phyloP scores from a whole-genome alignment of 1,140 invertebrate genomes.

The Drepana arcuata region DNA sequence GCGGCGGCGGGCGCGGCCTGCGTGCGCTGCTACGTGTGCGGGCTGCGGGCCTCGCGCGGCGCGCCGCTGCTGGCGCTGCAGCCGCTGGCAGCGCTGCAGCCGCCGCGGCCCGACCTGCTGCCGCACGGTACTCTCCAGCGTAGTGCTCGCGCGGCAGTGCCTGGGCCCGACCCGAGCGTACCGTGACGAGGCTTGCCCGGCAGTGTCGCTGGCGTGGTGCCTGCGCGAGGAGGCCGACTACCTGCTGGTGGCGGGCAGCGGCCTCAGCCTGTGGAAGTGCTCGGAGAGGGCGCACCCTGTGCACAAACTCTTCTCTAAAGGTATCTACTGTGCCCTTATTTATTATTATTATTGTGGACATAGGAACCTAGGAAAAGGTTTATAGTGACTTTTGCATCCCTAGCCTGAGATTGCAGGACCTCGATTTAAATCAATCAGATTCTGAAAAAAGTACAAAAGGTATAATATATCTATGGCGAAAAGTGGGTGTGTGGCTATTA shows the following conservation, averaged over 20 bases:
- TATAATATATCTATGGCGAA: no score
- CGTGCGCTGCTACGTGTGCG: constrained; percentile 43
- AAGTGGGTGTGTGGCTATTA: no score
- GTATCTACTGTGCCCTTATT: no score
- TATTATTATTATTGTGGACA: no score
- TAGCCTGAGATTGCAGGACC: no score
- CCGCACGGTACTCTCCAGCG: no score
- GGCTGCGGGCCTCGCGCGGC: constrained; percentile 64
- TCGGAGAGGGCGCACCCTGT: constrained; percentile 84
- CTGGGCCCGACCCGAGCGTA: no score
- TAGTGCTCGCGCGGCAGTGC: background rate
- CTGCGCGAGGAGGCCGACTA: constrained; percentile 85
- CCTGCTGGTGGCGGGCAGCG: constrained; percentile 66
- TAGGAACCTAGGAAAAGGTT: no score
- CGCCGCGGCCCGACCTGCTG: constrained; percentile 75
- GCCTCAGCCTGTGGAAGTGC: constrained; percentile 90
- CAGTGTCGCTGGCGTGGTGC: constrained; percentile 85
- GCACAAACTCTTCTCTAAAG: constrained; percentile 80
- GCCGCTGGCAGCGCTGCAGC: constrained; percentile 49
- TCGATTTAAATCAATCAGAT: no score
- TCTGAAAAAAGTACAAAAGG: no score
- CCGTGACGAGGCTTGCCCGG: no score
- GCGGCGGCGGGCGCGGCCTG: constrained; percentile 73
- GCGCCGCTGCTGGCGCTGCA: constrained; percentile 21
- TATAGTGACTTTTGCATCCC: no score